Evolutionary conservation across 2,888 invertebrate genomes (phyloP).

Genomic region (Eupelmus urozonus): DNA sequence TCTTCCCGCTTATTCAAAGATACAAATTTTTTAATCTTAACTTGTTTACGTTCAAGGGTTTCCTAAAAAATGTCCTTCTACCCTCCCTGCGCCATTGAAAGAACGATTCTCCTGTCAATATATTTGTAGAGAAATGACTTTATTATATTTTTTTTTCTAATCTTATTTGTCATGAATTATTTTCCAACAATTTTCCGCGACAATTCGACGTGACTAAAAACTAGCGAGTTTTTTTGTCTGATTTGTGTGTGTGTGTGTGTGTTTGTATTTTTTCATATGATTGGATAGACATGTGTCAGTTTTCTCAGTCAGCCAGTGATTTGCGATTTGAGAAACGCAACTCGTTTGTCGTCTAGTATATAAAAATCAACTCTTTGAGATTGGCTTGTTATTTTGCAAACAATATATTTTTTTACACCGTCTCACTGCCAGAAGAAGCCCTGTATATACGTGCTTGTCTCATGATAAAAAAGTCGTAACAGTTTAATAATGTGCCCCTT

Average conservation of each 20-base stretch:
- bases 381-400: neutral
- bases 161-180: neutral
- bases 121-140: neutral
- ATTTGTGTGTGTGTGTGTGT: too few relatives aligned
- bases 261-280: too few relatives aligned
- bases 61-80: too few relatives aligned
- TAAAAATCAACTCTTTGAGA: neutral
- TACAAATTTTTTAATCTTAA: neutral
- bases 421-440: too few relatives aligned
- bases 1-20: neutral
- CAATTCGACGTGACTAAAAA: constrained; percentile 3
- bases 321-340: too few relatives aligned
- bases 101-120: too few relatives aligned
- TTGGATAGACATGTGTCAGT: too few relatives aligned
- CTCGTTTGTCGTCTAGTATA: neutral
- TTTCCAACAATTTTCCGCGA: neutral
- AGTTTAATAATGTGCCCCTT: neutral
- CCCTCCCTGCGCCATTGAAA: too few relatives aligned
- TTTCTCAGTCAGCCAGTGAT: too few relatives aligned
- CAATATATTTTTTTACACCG: neutral
- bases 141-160: neutral
- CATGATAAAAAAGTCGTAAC: neutral
- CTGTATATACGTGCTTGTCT: too few relatives aligned
- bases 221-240: neutral
- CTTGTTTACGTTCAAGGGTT: neutral